Base-by-base conservation (phyloP, 2,797 vertebrate species). In the Microctenopoma steveboyesi region DNA sequence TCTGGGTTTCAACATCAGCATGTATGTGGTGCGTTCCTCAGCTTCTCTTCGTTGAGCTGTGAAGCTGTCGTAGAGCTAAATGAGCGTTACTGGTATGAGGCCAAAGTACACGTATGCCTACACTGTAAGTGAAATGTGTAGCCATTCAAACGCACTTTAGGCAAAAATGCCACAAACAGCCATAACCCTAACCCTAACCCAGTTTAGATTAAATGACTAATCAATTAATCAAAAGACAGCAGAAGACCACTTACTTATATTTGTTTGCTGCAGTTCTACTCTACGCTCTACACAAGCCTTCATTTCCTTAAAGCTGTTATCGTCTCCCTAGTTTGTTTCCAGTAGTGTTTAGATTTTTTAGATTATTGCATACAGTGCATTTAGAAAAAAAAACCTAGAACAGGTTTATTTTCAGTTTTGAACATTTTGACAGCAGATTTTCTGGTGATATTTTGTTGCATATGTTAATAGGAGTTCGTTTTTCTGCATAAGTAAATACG, bases 41-140 rank as follows among this genome's bases (percentile, higher is more conserved):
- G 18, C 2, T 33, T 33, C 30, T 33, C 30, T 7, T 33, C 30
- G 7, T 16, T n/a, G 11, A 53, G 28, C 49, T 64, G 52, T 64
- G 55, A 37, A 53, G 61, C 43, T 58, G 65, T 64, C 65, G 66
- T 11, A 33, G 49, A 65, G 30, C 52, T 50, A 45, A 63, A 49
- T 57, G 55, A 61, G 27, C 15, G 50, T 25, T 45, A 48, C 52
- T 43, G 43, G 1, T 16, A 28, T 74, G n/a, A 33, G 6, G 47
- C 27, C 43, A 15, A 51, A 72, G 64, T 37, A 3, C 10, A 37
- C 18, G 40, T 16, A 16, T 28, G 22, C 5, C 45, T 3, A 7
- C 11, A 5, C 13, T 9, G n/a, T 15, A 45, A 49, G 10, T 47
- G 13, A 60, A n/a, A 55, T 30, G 5, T 30, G 28, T 30, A 30